Evolutionary conservation across 1,140 invertebrate genomes (phyloP).

Genomic region (Diorhabda sublineata): DNA sequence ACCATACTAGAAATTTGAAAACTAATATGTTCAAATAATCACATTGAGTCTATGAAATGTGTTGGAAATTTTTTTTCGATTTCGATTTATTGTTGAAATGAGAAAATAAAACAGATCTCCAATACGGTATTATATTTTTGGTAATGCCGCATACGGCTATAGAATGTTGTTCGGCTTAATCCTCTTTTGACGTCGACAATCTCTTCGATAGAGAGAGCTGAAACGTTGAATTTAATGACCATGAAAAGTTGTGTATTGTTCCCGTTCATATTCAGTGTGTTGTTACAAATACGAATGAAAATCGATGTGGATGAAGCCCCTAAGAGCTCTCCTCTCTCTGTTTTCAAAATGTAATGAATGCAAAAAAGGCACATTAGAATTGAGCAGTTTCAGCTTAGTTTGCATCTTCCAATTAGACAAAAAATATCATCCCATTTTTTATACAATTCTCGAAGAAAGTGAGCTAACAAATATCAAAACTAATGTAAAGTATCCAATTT

Average conservation of each 20-base stretch:
- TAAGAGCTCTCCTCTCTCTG: constrained; percentile 5
- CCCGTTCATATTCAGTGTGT: constrained; percentile 5
- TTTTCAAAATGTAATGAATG: constrained; percentile 2
- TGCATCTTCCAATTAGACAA: not conserved
- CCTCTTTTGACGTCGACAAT: not conserved
- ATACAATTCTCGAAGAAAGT: not conserved
- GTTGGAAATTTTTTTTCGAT: no score
- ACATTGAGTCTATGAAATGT: no score
- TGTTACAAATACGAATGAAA: constrained; percentile 14
- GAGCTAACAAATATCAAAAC: no score
- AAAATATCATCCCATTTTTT: not conserved
- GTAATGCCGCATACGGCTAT: no score
- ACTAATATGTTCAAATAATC: no score
- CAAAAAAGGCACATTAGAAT: not conserved
- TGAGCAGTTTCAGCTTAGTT: not conserved
- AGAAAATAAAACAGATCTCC: no score
- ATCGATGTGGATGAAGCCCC: constrained; percentile 2
- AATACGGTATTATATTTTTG: no score
- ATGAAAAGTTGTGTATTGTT: constrained; percentile 13
- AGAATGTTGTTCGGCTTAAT: not conserved
- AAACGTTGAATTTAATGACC: constrained; percentile 8
- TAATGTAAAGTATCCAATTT: no score
- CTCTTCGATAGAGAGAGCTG: no score
- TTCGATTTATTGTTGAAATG: no score
- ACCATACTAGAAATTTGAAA: no score